A percentile compares a stretch with the other conserved stretches of the same genome.
These are phyloP conservation scores for Elmis aenea DNA, from an alignment of 2,888 invertebrate species.

Conservation along the genomic window DNA sequence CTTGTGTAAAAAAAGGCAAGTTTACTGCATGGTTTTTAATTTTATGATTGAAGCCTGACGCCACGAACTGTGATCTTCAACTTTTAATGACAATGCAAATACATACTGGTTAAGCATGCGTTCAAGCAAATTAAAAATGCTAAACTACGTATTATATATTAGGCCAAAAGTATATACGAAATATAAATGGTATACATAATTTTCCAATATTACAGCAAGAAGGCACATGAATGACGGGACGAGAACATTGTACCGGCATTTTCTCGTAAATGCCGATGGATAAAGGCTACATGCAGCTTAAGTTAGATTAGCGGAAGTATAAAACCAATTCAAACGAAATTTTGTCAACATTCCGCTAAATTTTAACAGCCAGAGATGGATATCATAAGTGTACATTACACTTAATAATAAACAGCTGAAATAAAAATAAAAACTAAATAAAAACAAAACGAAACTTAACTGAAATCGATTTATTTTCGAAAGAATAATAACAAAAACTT, in stretches of 20 bases:
- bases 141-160: too few species aligned
- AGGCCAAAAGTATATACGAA: not conserved
- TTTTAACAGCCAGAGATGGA: conserved; percentile 14
- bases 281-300: conserved; percentile 8
- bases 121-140: too few species aligned
- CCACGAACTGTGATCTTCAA: too few species aligned
- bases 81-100: too few species aligned
- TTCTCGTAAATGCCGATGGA: conserved; percentile 4
- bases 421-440: too few species aligned
- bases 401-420: too few species aligned
- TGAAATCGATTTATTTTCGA: conserved; percentile 26
- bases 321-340: not conserved
- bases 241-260: conserved; percentile 6
- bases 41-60: too few species aligned
- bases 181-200: too few species aligned
- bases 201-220: conserved; percentile 8
- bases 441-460: conserved; percentile 17
- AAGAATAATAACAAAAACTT: conserved; percentile 24
- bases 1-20: too few species aligned
- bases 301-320: conserved; percentile 6
- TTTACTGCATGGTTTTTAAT: too few species aligned
- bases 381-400: conserved; percentile 8
- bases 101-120: too few species aligned
- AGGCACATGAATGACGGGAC: conserved; percentile 16
- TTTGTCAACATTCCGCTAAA: conserved; percentile 8